A percentile compares a stretch with the other conserved stretches of the same genome.
Evolutionary conservation across 2,797 vertebrate species (phyloP).

Genomic region (Tiaroga cobitis): DNA sequence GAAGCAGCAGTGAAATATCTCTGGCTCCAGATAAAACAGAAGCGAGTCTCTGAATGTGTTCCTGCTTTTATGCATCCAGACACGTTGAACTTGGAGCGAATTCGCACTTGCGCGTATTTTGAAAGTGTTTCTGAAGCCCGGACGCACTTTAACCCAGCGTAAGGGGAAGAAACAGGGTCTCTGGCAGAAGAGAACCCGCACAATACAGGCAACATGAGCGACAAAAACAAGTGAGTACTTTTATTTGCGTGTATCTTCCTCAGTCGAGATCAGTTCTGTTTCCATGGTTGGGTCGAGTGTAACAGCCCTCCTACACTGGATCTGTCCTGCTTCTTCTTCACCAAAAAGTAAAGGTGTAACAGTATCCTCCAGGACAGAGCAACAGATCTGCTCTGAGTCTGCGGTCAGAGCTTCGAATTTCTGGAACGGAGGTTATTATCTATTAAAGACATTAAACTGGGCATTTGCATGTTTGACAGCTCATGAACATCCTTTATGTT

Average conservation of each 20-base stretch:
- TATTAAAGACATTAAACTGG: slow-evolving; percentile 29
- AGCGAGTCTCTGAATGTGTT: slow-evolving; percentile 3
- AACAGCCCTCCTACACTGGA: slow-evolving; percentile 9
- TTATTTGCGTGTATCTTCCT: neutral
- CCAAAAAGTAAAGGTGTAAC: slow-evolving; percentile 53
- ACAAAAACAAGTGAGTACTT: slow-evolving; percentile 80
- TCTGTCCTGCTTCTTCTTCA: slow-evolving; percentile 28
- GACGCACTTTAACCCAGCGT: neutral
- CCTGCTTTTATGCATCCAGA: slow-evolving; percentile 10
- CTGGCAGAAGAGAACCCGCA: neutral
- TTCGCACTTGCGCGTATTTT: slow-evolving; percentile 11
- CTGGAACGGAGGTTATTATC: slow-evolving; percentile 31
- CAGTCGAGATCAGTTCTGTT: neutral
- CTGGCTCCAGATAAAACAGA: slow-evolving; percentile 56
- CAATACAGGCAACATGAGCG: slow-evolving; percentile 68
- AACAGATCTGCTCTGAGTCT: neutral
- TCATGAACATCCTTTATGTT: neutral
- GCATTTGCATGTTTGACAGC: slow-evolving; percentile 19
- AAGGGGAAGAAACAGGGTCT: neutral
- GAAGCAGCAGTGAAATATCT: slow-evolving; percentile 44
- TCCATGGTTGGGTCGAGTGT: neutral
- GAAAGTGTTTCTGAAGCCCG: neutral
- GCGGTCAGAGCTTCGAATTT: slow-evolving; percentile 22
- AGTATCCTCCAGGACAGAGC: slow-evolving; percentile 34
- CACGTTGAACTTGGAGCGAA: slow-evolving; percentile 15